These are phyloP conservation scores for Calvadosia cruxmelitensis DNA, from an alignment of 30 jellyfish, hydroid and myxozoan genomes.

Conservation along the genomic window DNA sequence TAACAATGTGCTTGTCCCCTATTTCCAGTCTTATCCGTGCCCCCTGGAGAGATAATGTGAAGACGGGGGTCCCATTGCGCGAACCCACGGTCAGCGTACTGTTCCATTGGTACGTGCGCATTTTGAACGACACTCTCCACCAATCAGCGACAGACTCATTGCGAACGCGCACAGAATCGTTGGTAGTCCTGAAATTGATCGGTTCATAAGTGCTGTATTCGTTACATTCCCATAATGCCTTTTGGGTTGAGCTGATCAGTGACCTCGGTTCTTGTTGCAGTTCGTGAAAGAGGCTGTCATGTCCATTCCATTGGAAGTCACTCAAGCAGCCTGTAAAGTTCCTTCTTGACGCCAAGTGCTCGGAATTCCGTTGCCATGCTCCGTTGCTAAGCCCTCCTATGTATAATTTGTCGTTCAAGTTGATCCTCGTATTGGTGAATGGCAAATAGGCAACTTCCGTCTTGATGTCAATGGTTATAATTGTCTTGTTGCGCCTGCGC, in stretches of 20 bases:
- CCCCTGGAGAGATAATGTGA: neutral
- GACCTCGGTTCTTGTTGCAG: conserved; percentile 24
- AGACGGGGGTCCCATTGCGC: conserved; percentile 55
- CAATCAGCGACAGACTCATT: conserved; percentile 21
- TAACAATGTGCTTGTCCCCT: conserved; percentile 20
- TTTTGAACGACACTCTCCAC: conserved; percentile 17
- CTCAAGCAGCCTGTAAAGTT: conserved; percentile 80
- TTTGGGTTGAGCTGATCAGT: conserved; percentile 20
- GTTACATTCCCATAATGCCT: conserved; percentile 36
- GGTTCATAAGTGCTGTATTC: conserved; percentile 20
- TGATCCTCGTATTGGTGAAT: neutral
- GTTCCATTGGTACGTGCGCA: conserved; percentile 83
- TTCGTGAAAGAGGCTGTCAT: conserved; percentile 66
- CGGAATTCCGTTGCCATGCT: neutral
- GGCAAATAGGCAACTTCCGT: conserved; percentile 2
- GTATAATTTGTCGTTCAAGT: neutral
- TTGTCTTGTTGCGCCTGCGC: neutral
- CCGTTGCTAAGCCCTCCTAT: neutral
- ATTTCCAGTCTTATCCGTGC: conserved; percentile 3
- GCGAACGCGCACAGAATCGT: conserved; percentile 23
- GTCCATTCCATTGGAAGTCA: conserved; percentile 51
- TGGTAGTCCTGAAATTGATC: conserved; percentile 31
- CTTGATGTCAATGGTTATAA: neutral
- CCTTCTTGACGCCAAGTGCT: neutral
- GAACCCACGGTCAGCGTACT: conserved; percentile 46